Evolutionary conservation across 2,797 vertebrate species (phyloP).

Genomic region (Lerista edwardsae): DNA sequence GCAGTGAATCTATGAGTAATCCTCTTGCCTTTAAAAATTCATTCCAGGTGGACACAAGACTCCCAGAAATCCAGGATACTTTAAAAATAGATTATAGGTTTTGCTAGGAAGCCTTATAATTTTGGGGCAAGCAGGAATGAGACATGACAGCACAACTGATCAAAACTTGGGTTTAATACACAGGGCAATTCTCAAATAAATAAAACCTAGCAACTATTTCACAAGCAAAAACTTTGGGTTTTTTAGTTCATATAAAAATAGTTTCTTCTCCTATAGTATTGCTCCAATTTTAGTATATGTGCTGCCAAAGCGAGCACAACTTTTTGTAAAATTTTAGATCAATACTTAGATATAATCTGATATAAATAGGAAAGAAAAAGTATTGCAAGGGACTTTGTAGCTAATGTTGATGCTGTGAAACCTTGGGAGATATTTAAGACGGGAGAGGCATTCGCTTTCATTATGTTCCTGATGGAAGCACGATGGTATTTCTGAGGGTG

Average conservation of each 20-base stretch:
- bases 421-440: too few species aligned
- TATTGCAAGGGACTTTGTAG: neutral
- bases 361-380: slow-evolving; percentile 6
- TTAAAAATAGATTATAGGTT: slow-evolving; percentile 22
- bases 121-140: slow-evolving; percentile 26
- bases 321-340: slow-evolving; percentile 40
- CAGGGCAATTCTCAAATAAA: slow-evolving; percentile 37
- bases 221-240: neutral
- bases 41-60: neutral
- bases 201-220: slow-evolving; percentile 30
- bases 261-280: too few species aligned
- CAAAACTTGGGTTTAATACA: slow-evolving; percentile 25
- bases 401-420: neutral
- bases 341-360: slow-evolving; percentile 4
- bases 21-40: slow-evolving; percentile 18
- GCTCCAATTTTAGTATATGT: too few species aligned
- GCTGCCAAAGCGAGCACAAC: too few species aligned
- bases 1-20: neutral
- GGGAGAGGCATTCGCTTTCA: neutral
- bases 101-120: neutral
- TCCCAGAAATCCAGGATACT: neutral
- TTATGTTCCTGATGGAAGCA: neutral
- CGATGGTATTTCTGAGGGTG: too few species aligned
- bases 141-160: slow-evolving; percentile 24
- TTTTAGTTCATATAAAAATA: slow-evolving; percentile 31